These are phyloP conservation scores for Pterophyllum scalare DNA, from an alignment of 2,113 vertebrate species.

Conservation along the genomic window DNA sequence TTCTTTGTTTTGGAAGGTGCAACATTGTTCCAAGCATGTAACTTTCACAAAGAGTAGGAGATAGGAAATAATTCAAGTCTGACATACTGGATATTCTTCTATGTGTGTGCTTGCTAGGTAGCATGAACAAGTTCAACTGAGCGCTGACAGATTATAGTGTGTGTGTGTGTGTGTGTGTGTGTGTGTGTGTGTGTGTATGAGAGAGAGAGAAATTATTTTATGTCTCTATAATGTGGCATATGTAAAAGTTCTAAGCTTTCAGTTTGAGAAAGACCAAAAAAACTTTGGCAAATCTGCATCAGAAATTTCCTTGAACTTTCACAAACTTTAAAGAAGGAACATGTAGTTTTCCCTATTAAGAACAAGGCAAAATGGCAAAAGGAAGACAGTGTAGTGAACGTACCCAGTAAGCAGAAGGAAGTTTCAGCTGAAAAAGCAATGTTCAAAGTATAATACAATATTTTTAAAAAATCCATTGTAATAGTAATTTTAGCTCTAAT, in stretches of 20 bases:
- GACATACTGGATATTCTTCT: neutral
- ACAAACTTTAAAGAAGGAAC: neutral
- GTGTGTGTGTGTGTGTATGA: neutral
- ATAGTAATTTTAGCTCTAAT: neutral
- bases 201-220: neutral
- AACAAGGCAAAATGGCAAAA: neutral
- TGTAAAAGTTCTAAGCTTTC: neutral
- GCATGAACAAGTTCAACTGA: conserved; percentile 26
- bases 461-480: neutral
- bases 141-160: conserved; percentile 36
- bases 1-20: neutral
- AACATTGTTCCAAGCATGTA: conserved; percentile 15
- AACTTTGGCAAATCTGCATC: neutral
- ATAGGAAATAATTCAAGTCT: neutral
- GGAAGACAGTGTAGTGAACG: neutral
- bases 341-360: too few species aligned
- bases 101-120: neutral
- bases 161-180: too few species aligned
- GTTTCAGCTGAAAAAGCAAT: neutral
- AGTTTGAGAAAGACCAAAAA: neutral
- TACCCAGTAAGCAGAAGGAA: neutral
- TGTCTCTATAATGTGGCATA: neutral
- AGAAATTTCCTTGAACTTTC: neutral
- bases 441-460: neutral
- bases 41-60: neutral